Evolutionary conservation across 2,888 invertebrate species (phyloP), one percentile per base, ranked within the genome.

Genomic region (Calliphora vomitoria): DNA sequence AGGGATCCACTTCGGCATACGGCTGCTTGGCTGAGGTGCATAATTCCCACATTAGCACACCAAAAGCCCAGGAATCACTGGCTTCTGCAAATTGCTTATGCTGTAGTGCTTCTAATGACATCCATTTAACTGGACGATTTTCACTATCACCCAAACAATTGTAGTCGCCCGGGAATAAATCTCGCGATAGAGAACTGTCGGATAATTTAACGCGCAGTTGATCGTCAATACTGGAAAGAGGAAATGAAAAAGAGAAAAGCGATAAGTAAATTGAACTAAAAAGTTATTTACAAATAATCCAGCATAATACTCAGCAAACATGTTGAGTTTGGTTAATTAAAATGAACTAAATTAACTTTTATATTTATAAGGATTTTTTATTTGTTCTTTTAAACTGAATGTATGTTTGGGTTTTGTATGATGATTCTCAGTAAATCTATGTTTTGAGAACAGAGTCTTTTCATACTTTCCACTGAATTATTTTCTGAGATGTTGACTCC

Each of bases 51-150:
- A 99, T 94, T 47, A 98, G 95, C 69, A 99, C 97, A 20, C 98
- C 99, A 94, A 98, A 97, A 4, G 98, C 96, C 99, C 99, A 99
- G 96, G 98, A 97, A 94, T 99, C 99, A 80, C 98, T 97, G 79
- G 98, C 96, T 71, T 96, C 96, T 82, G 97, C 96, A 93, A 97
- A 98, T 91, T 97, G 96, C 91, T 97, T 96, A 90, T 97, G 96
- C 80, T 97, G 95, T 81, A 98, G 94, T 47, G 97, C 96, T 94
- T 99, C 99, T 60, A 98, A 95, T 0, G 98, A 97, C 95, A 98
- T 96, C 98, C 98, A 99, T 94, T 98, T 98, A 89, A 99, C 96
- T 0, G 99, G 98, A 76, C 98, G 95, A 94, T 98, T 98, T 93
- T 98, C 98, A 92, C 98, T 98, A 94, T 98, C 98, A 5, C 97